Base-by-base conservation (phyloP, 1,140 invertebrate species). In the Drosophila watanabei region DNA sequence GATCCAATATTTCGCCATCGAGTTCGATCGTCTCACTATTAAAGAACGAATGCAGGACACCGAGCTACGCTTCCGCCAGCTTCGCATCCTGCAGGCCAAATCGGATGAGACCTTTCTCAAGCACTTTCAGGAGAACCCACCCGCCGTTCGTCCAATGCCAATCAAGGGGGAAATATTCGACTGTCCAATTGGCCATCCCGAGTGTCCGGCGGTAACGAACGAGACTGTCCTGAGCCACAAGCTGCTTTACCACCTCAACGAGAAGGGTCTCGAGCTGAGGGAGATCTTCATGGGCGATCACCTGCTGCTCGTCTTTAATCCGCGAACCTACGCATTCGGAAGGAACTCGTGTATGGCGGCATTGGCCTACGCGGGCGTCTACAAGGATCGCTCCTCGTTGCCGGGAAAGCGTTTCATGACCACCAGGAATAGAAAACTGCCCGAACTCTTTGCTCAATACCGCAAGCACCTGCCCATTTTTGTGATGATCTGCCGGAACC, bases 401-500 rank as follows among this genome's bases (percentile, higher is more conserved):
- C 72, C 78, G 4, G 28, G 28, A 0, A 32, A 0, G 20, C 69
- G 76, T 0, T 66, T 49, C 5, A 20, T 70, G 65, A 35, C 59
- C 18, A 18, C 18, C 0, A 5, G 14, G 13, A 87, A 88, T 24
- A 18, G 0, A 0, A 11, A 39, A 0, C 10, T 88, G 37, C 33
- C 69, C 0, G 0, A 2, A 0, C 0, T 7, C 1, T 75, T n/a
- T 30, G 33, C 1, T 2, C 9, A 11, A 1, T 80, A 10, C 24
- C 0, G 33, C 1, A 33, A 41, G 0, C 68, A 75, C 16, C 14
- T 88, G 64, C 84, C 84, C 0, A 5, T 87, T 2, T 52, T 87
- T 20, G 43, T 88, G 20, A 77, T 87, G 60, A 49, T 75, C 0
- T 78, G 72, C 18, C 72, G 83, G 20, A 76, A 59, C 3, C 70